A percentile compares a stretch with the other conserved stretches of the same genome.
phyloP scores from a whole-genome alignment of 2,888 invertebrate genomes.

The Cataglyphis livida region DNA sequence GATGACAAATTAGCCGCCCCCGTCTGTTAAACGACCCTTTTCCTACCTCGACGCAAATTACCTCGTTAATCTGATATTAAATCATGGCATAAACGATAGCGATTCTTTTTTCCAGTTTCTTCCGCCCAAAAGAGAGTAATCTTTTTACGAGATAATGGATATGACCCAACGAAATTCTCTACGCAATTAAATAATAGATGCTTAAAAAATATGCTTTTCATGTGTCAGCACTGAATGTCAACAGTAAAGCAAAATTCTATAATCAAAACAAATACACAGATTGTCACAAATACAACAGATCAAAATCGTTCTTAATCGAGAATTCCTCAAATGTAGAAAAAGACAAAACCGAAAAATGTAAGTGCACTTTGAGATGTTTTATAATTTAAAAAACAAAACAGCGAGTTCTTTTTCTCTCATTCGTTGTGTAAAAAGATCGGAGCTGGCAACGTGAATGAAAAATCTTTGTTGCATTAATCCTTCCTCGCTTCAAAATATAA shows the following conservation, averaged over 20 bases:
- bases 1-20: slow-evolving; percentile 78
- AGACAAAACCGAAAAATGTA: not conserved
- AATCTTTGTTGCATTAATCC: not conserved
- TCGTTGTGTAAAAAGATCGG: not conserved
- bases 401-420: not conserved
- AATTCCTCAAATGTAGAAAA: slow-evolving; percentile 10
- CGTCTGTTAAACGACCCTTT: slow-evolving; percentile 74
- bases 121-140: slow-evolving; percentile 49
- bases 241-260: not conserved
- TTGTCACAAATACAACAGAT: slow-evolving; percentile 1
- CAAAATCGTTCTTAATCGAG: slow-evolving; percentile 23
- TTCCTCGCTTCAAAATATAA: not conserved
- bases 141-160: slow-evolving; percentile 69
- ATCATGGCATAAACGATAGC: slow-evolving; percentile 74
- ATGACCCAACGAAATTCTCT: slow-evolving; percentile 59
- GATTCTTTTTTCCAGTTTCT: slow-evolving; percentile 47
- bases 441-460: slow-evolving; percentile 1
- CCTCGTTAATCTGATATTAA: slow-evolving; percentile 77
- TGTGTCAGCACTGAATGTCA: slow-evolving; percentile 16
- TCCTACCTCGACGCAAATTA: slow-evolving; percentile 73
- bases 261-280: not conserved
- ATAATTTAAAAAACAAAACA: slow-evolving; percentile 1
- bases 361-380: not conserved
- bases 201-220: slow-evolving; percentile 20
- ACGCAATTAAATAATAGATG: slow-evolving; percentile 59